Percentiles rank a stretch among this genome's conserved stretches.
phyloP scores from a whole-genome alignment of 2,113 vertebrate genomes.

The Cephalophus harveyi region DNA sequence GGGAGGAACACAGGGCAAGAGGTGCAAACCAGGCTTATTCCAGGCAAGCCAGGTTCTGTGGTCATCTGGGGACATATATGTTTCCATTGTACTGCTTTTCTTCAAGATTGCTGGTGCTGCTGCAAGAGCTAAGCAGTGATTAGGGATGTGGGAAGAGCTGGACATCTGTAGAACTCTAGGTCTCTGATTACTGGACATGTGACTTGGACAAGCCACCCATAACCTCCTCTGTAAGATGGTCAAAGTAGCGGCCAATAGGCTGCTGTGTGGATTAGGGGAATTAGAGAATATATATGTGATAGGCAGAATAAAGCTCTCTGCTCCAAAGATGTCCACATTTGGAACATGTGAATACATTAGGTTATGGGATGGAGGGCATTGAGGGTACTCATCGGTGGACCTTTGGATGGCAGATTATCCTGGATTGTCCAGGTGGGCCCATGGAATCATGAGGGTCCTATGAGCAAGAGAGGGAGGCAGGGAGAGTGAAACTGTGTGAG shows the following conservation, averaged over 20 bases:
- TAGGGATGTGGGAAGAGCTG: not conserved
- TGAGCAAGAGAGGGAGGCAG: not conserved
- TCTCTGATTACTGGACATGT: not conserved
- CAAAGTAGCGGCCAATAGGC: not conserved
- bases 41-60: not conserved
- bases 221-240: not conserved
- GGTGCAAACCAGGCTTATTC: not conserved
- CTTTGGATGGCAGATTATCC: no score
- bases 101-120: not conserved
- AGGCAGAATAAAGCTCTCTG: no score
- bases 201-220: not conserved
- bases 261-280: no score
- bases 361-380: no score
- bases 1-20: not conserved
- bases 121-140: no score
- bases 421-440: no score
- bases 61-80: accelerated
- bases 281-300: accelerated
- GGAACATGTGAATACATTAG: not conserved
- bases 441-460: not conserved
- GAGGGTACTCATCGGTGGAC: not conserved
- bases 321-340: no score
- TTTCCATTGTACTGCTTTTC: not conserved
- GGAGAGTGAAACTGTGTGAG: not conserved
- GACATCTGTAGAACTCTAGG: accelerated